Base-by-base conservation (phyloP, 2,797 vertebrate species). In the Enteromius afrohamiltoni region DNA sequence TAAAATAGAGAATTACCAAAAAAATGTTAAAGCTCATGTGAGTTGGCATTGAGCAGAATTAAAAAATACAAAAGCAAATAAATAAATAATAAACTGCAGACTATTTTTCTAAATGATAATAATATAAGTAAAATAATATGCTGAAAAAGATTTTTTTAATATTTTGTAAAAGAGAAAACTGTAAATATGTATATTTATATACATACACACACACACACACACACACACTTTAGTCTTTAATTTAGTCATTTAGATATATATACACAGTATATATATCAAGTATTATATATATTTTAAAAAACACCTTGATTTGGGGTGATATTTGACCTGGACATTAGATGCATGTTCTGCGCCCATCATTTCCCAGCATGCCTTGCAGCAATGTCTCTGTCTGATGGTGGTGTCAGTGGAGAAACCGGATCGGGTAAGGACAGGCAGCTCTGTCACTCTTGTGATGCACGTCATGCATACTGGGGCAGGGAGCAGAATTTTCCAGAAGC, bases 401-500 rank as follows among this genome's bases (percentile, higher is more conserved):
- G 10, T 74, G 71, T 53, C 47, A 31, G 69, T 0, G 0, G 6
- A 70, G 37, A 14, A 21, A 69, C 67, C 14, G n/a, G 47, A 29
- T 26, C 14, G 26, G 58, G 88, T 86, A 91, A 88, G 87, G 90
- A 91, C 84, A 89, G 91, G 58, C 73, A 9, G 55, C 91, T 85
- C 75, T 88, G 87, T 89, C 86, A 88, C 89, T 92, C 91, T 91
- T 92, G 91, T 92, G 92, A 92, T 92, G 95, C 94, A 93, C 95
- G 96, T 96, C 95, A 95, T 94, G 96, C 93, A 94, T 96, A 96
- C 95, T 95, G 94, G 95, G 94, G 91, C 94, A 83, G 83, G 94
- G 93, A 92, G 93, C 93, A 96, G 96, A 97, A 96, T 96, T 96
- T 97, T 98, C 97, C 96, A 97, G 96, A 97, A 96, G 96, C 95